Evolutionary conservation across 2,797 vertebrate species (phyloP).

Genomic region (Coluber constrictor): DNA sequence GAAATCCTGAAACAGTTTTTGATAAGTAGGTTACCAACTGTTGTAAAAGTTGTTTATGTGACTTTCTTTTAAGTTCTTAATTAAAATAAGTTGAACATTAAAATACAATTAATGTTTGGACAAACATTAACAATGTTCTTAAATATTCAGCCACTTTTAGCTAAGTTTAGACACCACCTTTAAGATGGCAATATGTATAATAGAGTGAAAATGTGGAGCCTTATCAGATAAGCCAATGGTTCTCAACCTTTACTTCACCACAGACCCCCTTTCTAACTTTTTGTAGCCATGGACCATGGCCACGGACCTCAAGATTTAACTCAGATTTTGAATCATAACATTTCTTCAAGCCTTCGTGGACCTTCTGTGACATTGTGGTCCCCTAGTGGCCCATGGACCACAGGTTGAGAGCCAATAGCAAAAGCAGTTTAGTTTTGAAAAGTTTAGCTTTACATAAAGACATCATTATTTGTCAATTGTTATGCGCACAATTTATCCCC

Average conservation of each 20-base stretch:
- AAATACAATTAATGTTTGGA: constrained; percentile 26
- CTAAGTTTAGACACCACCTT: neutral
- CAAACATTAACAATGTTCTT: neutral
- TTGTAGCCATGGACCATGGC: neutral
- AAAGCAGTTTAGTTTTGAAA: neutral
- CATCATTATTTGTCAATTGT: constrained; percentile 3
- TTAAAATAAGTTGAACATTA: neutral
- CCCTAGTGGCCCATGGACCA: neutral
- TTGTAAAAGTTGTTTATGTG: neutral
- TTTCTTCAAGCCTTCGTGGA: neutral
- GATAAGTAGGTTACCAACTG: constrained; percentile 30
- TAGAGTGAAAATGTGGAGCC: neutral
- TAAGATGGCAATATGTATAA: constrained; percentile 21
- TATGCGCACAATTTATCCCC: neutral
- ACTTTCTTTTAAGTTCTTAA: constrained; percentile 33
- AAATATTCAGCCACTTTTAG: neutral
- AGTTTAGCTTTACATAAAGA: constrained; percentile 12
- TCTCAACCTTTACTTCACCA: neutral
- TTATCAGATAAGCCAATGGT: neutral
- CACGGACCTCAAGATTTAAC: neutral
- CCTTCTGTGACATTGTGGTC: neutral
- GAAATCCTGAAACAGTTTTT: neutral
- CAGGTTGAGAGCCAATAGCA: neutral
- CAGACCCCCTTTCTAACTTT: neutral
- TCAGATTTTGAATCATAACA: neutral